Evolutionary conservation across 2,113 vertebrate genomes (phyloP).

Genomic region (Dendropsophus ebraccatus): DNA sequence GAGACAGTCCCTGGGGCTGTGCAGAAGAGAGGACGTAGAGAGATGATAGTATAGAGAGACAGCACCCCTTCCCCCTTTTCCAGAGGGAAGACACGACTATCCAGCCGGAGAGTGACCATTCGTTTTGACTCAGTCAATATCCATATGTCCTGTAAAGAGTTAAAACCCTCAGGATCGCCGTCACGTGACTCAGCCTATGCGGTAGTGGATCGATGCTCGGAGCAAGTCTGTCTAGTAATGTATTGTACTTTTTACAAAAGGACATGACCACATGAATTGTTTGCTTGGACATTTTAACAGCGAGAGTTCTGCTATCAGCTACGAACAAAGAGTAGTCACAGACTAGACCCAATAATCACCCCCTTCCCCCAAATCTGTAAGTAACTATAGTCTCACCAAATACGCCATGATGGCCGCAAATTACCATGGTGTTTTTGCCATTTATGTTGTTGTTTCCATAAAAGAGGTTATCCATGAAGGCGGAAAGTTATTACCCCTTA

Average conservation of each 20-base stretch:
- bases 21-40: slow-evolving; percentile 24
- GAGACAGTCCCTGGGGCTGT: slow-evolving; percentile 50
- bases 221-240: slow-evolving; percentile 29
- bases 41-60: slow-evolving; percentile 39
- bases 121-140: background rate
- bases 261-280: background rate
- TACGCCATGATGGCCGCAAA: too few relatives aligned
- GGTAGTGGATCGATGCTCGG: background rate
- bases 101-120: slow-evolving; percentile 33
- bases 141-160: background rate
- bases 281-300: background rate
- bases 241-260: slow-evolving; percentile 11
- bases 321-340: too few relatives aligned
- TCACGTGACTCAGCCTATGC: background rate
- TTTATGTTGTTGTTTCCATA: background rate
- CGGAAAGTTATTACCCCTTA: too few relatives aligned
- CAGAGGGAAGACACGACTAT: slow-evolving; percentile 35
- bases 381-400: too few relatives aligned
- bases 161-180: slow-evolving; percentile 7
- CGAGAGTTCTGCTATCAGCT: background rate
- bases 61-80: slow-evolving; percentile 20
- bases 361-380: background rate
- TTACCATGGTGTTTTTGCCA: too few relatives aligned
- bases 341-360: too few relatives aligned
- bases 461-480: too few relatives aligned